Evolutionary conservation across 2,888 invertebrate species (phyloP).

Genomic region (Melinaea marsaeus): DNA sequence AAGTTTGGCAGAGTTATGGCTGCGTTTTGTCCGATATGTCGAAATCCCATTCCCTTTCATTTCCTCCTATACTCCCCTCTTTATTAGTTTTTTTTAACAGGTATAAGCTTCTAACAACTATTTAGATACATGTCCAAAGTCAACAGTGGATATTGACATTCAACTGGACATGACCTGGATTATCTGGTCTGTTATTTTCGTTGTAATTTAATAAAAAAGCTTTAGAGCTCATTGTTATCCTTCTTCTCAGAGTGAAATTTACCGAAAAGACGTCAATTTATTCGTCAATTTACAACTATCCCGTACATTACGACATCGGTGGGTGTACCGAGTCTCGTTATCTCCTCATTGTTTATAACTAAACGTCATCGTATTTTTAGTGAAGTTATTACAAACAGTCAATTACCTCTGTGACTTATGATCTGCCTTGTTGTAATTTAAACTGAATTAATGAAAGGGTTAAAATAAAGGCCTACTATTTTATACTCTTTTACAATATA

Average conservation of each 20-base stretch:
- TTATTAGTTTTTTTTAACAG: too few species aligned
- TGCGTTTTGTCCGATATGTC: too few species aligned
- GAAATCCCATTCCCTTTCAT: too few species aligned
- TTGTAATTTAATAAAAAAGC: background rate
- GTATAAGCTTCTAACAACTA: too few species aligned
- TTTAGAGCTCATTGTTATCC: background rate
- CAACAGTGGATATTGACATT: too few species aligned
- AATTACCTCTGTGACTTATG: conserved; percentile 7
- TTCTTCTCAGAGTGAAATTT: background rate
- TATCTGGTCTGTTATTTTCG: too few species aligned
- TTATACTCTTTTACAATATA: background rate
- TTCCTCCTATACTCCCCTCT: too few species aligned
- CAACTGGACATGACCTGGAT: too few species aligned
- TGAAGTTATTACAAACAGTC: conserved; percentile 9
- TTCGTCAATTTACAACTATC: conserved; percentile 40
- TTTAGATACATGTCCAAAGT: too few species aligned
- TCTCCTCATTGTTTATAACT: conserved; percentile 60
- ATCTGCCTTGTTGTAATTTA: background rate
- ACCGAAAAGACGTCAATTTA: background rate
- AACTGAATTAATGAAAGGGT: background rate
- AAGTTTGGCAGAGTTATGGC: too few species aligned
- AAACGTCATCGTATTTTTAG: conserved; percentile 19
- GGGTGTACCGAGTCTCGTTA: conserved; percentile 69
- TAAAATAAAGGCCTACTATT: background rate
- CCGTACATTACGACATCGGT: conserved; percentile 59